Base-by-base conservation (phyloP, 1,140 invertebrate species). In the Scylla paramamosain region DNA sequence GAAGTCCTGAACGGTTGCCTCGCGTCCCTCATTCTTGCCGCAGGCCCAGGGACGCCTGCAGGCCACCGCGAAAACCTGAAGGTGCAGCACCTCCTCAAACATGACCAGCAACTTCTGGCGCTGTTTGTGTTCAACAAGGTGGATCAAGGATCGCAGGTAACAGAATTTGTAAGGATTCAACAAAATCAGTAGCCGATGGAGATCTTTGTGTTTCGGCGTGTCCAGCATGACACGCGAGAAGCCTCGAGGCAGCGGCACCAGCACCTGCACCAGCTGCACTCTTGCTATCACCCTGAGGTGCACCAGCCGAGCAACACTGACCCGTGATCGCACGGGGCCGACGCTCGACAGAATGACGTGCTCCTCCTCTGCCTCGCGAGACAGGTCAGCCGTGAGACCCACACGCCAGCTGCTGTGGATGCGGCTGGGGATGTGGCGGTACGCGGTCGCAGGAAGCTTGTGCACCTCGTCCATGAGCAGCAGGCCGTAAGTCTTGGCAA, bases 391-490 rank as follows among this genome's bases (percentile, higher is more conserved):
- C 4, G 93, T 94, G 7, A 94, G n/a, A 14, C 93, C 93, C 20
- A 94, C 20, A 8, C 87, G 45, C 93, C 93, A 94, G 28, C 31
- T n/a, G 29, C 28, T 59, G 6, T n/a, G 87, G 45, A 94, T 16
- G 4, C 16, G n/a, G n/a, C 20, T 0, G 8, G 87, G 93, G 3
- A 89, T 8, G 32, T 88, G 29, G 0, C 86, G 46, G 86, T 94
- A 89, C 28, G 67, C 93, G 0, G 45, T 20, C 16, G 86, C 93
- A 4, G 93, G 93, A 16, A 89, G 84, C 7, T 94, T 28, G 29
- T 94, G 93, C 0, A 94, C 93, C 48, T 94, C 93, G 59, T 94
- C 93, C 16, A 94, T 28, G 2, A 94, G 29, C 14, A 94, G 20
- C 8, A 94, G 28, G 20, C 86, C 48, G 46, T 88, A 89, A 0